Evolutionary conservation across 2,797 vertebrate genomes (phyloP).

Genomic region (Pampus argenteus): DNA sequence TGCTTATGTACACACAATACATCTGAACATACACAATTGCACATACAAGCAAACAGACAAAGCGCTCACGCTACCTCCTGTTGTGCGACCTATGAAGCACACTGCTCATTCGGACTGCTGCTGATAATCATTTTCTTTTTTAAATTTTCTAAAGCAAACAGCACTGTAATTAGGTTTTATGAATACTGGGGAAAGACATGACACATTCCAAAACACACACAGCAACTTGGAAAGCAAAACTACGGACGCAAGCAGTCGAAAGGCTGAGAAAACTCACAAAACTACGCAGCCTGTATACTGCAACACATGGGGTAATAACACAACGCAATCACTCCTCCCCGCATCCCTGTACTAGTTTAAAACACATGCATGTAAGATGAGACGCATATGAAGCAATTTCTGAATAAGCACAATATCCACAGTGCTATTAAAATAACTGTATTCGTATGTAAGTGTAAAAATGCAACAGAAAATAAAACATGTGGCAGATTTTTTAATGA

Average conservation of each 20-base stretch:
- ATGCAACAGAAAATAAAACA: slow-evolving; percentile 23
- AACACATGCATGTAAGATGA: neutral
- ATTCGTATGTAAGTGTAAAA: neutral
- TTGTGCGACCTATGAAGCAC: slow-evolving; percentile 18
- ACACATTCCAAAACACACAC: slow-evolving; percentile 28
- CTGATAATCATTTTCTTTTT: slow-evolving; percentile 20
- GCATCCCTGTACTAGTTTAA: neutral
- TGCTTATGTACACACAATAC: slow-evolving; percentile 53
- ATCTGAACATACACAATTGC: slow-evolving; percentile 16
- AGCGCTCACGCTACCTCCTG: neutral
- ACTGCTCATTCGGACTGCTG: slow-evolving; percentile 17
- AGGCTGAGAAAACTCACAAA: slow-evolving; percentile 16
- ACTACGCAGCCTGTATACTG: neutral
- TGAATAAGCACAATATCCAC: neutral
- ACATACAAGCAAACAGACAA: slow-evolving; percentile 30
- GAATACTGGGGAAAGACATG: slow-evolving; percentile 9
- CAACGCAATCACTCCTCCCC: neutral
- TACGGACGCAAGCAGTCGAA: slow-evolving; percentile 4
- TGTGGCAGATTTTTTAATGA: slow-evolving; percentile 18
- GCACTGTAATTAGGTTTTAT: slow-evolving; percentile 4
- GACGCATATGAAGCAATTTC: neutral
- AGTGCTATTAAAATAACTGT: neutral
- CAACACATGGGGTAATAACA: neutral
- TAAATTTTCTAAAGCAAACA: slow-evolving; percentile 14
- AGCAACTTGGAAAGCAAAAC: neutral